phyloP scores from a whole-genome alignment of 2,113 vertebrate genomes.

The Lagopus muta region DNA sequence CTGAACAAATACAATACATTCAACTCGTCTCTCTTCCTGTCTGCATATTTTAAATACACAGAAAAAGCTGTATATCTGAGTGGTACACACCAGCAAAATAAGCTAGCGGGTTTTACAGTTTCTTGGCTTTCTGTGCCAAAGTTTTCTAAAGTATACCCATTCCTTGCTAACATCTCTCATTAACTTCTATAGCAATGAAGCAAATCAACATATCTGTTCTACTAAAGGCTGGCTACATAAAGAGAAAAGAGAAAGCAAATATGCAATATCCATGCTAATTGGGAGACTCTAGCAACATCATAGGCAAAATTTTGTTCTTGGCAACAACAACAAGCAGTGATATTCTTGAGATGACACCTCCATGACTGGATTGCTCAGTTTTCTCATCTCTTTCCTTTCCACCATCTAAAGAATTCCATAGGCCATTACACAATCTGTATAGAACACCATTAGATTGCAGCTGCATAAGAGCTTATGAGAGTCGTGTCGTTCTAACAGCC shows the following conservation, averaged over 20 bases:
- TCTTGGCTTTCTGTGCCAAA: not conserved
- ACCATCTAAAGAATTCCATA: not conserved
- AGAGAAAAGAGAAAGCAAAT: conserved; percentile 1
- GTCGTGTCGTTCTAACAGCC: not conserved
- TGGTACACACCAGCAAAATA: conserved; percentile 60
- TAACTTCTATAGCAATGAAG: not conserved
- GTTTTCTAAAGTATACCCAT: not conserved
- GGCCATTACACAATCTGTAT: not conserved
- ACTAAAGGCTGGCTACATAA: not conserved
- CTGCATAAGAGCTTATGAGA: not conserved
- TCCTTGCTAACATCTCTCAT: conserved; percentile 10
- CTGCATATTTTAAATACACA: conserved; percentile 37
- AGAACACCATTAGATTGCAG: not conserved
- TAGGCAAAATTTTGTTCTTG: not conserved
- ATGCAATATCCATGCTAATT: not conserved
- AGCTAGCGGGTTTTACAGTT: conserved; percentile 34
- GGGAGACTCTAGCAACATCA: not conserved
- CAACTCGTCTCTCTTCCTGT: conserved; percentile 13
- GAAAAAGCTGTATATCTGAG: conserved; percentile 55
- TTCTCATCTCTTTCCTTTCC: not conserved
- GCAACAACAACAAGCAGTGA: not conserved
- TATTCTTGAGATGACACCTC: not conserved
- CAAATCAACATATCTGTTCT: not conserved
- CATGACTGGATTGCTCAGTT: not conserved
- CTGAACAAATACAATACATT: not conserved